Conservation (phyloP, 2,888 invertebrate species). For the Pseudeuparius sepicola region DNA sequence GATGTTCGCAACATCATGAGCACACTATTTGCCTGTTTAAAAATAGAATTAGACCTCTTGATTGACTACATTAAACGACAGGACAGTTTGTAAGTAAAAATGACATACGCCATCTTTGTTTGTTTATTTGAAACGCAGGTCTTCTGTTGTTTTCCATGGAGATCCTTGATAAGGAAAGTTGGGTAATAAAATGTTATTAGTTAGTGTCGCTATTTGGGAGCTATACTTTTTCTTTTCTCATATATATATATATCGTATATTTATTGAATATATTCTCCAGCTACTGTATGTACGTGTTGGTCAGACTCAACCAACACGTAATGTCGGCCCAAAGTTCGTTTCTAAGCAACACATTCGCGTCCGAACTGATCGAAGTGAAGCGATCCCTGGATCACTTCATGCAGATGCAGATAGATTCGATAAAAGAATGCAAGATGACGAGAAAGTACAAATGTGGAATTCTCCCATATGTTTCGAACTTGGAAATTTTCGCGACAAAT, state of each 20-base stretch:
- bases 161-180: no score
- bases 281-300: constrained; percentile 89
- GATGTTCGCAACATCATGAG: constrained; percentile 81
- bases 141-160: no score
- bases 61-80: constrained; percentile 78
- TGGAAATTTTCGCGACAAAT: constrained; percentile 79
- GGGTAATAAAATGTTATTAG: no score
- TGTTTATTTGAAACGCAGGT: no score
- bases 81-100: constrained; percentile 72
- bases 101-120: neutral
- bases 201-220: no score
- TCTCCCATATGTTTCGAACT: constrained; percentile 78
- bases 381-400: constrained; percentile 87
- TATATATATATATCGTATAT: no score
- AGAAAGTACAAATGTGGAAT: constrained; percentile 79
- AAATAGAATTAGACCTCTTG: constrained; percentile 76
- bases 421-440: constrained; percentile 66
- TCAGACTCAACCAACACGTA: constrained; percentile 85
- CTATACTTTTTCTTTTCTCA: no score
- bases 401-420: constrained; percentile 69
- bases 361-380: constrained; percentile 78
- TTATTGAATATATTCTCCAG: no score
- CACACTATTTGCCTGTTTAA: constrained; percentile 79
- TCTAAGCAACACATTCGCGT: constrained; percentile 78
- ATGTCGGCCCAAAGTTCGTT: constrained; percentile 84